A percentile compares a stretch with the other conserved stretches of the same genome.
Evolutionary conservation across 2,113 vertebrate species (phyloP).

Genomic region (Syrrhaptes paradoxus): DNA sequence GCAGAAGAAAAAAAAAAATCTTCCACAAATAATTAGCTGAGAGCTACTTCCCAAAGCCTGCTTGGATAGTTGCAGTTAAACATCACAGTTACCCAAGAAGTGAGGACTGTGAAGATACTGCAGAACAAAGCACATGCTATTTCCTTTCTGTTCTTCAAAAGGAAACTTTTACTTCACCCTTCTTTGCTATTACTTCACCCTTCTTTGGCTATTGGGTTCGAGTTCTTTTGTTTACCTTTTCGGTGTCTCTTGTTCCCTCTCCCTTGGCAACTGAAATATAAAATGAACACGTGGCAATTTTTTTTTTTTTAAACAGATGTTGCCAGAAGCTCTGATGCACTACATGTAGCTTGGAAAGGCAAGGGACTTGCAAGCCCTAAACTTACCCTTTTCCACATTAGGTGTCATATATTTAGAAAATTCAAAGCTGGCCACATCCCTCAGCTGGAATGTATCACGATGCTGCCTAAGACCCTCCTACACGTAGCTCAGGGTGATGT

Average conservation of each 20-base stretch:
- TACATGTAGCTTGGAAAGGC: not conserved
- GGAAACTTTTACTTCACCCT: not conserved
- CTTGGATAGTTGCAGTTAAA: not conserved
- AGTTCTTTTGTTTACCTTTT: constrained; percentile 35
- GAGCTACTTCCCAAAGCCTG: not conserved
- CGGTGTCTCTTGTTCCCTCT: not conserved
- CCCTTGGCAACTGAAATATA: not conserved
- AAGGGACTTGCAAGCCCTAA: not conserved
- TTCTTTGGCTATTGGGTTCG: not conserved
- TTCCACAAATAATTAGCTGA: not conserved
- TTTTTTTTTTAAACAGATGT: not conserved
- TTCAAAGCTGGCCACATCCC: rapidly evolving
- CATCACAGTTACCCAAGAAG: not conserved
- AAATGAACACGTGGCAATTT: constrained; percentile 32
- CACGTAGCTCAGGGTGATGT: not conserved
- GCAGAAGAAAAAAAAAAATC: not conserved
- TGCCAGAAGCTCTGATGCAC: not conserved
- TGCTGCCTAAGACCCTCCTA: not conserved
- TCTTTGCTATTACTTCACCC: not conserved
- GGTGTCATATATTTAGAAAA: not conserved
- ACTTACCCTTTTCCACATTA: not conserved
- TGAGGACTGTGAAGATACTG: not conserved
- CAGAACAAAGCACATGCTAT: not conserved
- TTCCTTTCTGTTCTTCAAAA: not conserved
- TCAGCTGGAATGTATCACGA: not conserved